These are phyloP conservation scores for Hyaena hyaena DNA, from an alignment of 2,113 vertebrate genomes.

Conservation along the genomic window DNA sequence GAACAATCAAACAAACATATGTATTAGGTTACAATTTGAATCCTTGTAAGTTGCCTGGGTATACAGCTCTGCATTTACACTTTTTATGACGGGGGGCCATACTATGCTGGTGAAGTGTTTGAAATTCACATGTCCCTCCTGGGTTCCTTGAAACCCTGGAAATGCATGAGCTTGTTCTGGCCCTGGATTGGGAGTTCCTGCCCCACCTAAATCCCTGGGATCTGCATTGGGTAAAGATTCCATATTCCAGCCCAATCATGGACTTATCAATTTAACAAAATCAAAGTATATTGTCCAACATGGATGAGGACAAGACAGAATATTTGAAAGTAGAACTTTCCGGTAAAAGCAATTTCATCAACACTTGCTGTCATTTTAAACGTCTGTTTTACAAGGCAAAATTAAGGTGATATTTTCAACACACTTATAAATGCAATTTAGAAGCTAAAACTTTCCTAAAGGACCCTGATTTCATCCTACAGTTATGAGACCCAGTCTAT, in stretches of 20 bases:
- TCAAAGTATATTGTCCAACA: background rate
- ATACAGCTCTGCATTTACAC: background rate
- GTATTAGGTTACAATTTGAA: background rate
- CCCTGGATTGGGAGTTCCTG: background rate
- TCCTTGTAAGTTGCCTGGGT: background rate
- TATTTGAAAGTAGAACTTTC: background rate
- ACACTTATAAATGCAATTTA: background rate
- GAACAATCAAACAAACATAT: background rate
- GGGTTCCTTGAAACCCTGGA: background rate
- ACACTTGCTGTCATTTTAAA: background rate
- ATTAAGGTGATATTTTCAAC: background rate
- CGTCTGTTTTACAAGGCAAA: background rate
- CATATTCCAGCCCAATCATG: background rate
- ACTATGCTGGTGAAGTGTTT: accelerated
- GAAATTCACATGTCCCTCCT: background rate
- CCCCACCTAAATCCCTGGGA: accelerated
- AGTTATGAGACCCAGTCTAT: background rate
- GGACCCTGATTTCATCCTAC: background rate
- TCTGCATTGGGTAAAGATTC: background rate
- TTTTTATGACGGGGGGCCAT: background rate
- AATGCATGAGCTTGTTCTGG: background rate
- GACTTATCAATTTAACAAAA: background rate
- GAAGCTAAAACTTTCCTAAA: background rate
- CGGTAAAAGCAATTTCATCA: background rate
- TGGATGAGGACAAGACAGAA: background rate